Percentiles rank a stretch among this genome's conserved stretches.
Conservation (phyloP, 2,888 invertebrate genomes). For the Andricus quercusramuli region DNA sequence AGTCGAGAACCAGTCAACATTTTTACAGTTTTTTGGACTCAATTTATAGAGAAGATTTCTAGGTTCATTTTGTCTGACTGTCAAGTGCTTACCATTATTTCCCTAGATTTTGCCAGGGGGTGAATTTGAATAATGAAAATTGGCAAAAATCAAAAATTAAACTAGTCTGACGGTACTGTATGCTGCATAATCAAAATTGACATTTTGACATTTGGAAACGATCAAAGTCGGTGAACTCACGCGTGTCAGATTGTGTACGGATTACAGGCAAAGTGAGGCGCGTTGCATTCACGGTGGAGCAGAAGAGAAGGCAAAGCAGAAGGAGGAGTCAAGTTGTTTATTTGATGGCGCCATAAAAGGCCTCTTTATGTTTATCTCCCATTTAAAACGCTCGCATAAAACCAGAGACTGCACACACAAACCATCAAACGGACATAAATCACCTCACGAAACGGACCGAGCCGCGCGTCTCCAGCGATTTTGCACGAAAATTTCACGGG, state of each 20-base stretch:
- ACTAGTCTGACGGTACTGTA: background rate
- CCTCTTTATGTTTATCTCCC: slow-evolving; percentile 79
- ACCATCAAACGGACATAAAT: slow-evolving; percentile 77
- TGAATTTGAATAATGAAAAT: no score
- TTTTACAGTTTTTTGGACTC: no score
- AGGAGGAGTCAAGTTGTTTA: slow-evolving; percentile 79
- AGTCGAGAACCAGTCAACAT: no score
- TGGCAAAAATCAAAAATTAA: no score
- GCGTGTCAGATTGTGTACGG: slow-evolving; percentile 40
- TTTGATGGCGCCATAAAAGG: slow-evolving; percentile 79
- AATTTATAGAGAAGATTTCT: no score
- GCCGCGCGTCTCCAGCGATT: slow-evolving; percentile 52
- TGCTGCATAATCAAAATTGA: slow-evolving; percentile 36
- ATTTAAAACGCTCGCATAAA: slow-evolving; percentile 78
- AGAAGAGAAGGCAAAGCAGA: slow-evolving; percentile 65
- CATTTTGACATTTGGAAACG: slow-evolving; percentile 17
- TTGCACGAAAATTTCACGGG: slow-evolving; percentile 51
- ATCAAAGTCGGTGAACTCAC: slow-evolving; percentile 35
- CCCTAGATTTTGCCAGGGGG: no score
- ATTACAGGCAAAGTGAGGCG: slow-evolving; percentile 36
- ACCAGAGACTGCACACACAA: slow-evolving; percentile 75
- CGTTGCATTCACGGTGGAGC: slow-evolving; percentile 48
- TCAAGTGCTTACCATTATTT: no score
- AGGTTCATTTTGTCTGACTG: no score
- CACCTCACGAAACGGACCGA: slow-evolving; percentile 71